A percentile compares a stretch with the other conserved stretches of the same genome.
Conservation (phyloP, 1,140 invertebrate genomes). For the Geopemphigus sp. region DNA sequence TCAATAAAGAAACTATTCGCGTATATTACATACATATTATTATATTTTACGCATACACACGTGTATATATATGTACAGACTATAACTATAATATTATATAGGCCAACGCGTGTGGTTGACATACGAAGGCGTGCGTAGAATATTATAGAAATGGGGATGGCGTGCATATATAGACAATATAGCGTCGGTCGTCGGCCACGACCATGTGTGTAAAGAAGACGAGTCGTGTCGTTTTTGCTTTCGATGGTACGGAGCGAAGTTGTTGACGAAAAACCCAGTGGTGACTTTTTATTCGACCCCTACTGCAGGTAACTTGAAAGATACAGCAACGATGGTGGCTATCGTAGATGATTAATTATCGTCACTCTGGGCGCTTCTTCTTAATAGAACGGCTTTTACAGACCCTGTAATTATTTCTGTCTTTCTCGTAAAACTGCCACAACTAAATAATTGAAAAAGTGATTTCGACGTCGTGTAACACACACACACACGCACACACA, state of each 20-base stretch:
- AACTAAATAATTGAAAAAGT: constrained; percentile 37
- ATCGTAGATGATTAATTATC: constrained; percentile 25
- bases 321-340: not conserved
- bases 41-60: not conserved
- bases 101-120: constrained; percentile 2
- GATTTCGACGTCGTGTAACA: constrained; percentile 13
- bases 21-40: not conserved
- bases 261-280: not conserved
- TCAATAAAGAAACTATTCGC: not conserved
- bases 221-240: constrained; percentile 17
- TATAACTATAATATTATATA: not conserved
- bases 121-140: not conserved
- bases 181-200: not conserved
- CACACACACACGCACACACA: not conserved
- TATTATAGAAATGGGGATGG: not conserved
- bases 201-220: not conserved
- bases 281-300: constrained; percentile 20
- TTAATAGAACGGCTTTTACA: constrained; percentile 5
- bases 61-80: not conserved
- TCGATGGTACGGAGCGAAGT: not conserved
- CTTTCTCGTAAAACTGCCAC: constrained; percentile 32
- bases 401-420: constrained; percentile 19
- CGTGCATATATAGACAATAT: not conserved
- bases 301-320: not conserved
- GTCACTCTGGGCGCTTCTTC: not conserved